Evolutionary conservation across 2,113 vertebrate species (phyloP).

Genomic region (Deroptyus accipitrinus): DNA sequence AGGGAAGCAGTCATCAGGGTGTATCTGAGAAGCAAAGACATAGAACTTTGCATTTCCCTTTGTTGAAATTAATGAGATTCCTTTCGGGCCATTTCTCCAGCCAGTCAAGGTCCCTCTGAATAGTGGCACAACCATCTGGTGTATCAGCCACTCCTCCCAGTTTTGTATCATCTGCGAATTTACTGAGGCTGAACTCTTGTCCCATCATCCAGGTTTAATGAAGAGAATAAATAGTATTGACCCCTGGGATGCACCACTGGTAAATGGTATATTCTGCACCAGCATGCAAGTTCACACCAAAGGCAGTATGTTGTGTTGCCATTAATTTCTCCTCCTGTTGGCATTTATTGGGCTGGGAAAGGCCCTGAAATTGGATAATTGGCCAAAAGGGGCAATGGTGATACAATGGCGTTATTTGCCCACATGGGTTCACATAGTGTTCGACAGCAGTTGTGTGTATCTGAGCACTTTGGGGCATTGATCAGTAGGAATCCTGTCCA

Average conservation of each 20-base stretch:
- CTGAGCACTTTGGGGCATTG: not conserved
- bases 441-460: not conserved
- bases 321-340: not conserved
- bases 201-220: constrained; percentile 19
- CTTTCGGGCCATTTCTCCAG: not conserved
- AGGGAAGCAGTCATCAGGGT: not conserved
- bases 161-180: not conserved
- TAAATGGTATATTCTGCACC: not conserved
- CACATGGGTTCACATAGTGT: not conserved
- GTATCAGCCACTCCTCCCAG: constrained; percentile 17
- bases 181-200: not conserved
- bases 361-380: not conserved
- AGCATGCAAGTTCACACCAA: not conserved
- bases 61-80: constrained; percentile 46
- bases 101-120: constrained; percentile 6
- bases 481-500: not conserved
- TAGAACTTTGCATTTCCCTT: constrained; percentile 10
- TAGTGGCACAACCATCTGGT: constrained; percentile 36
- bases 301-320: not conserved
- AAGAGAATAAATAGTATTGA: constrained; percentile 19
- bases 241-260: not conserved
- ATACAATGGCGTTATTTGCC: not conserved
- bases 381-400: not conserved
- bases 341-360: not conserved
- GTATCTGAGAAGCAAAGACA: not conserved